These are phyloP conservation scores for Rostrhamus sociabilis DNA, from an alignment of 2,797 vertebrate species.

Conservation along the genomic window DNA sequence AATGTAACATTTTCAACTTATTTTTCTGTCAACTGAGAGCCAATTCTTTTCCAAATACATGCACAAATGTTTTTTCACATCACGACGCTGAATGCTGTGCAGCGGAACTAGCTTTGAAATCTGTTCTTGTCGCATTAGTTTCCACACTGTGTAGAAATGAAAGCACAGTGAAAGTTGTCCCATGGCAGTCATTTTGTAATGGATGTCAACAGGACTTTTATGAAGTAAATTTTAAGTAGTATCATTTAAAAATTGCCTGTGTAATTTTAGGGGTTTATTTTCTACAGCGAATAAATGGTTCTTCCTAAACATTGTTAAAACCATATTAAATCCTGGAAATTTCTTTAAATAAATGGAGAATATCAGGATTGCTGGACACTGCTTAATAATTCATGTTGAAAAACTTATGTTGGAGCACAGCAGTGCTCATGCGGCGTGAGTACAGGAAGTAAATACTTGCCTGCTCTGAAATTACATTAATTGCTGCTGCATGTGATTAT, in stretches of 20 bases:
- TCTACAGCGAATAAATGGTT: neutral
- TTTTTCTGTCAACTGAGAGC: neutral
- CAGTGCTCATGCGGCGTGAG: neutral
- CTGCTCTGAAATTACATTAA: neutral
- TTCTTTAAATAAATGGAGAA: neutral
- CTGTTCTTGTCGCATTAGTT: neutral
- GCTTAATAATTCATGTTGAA: neutral
- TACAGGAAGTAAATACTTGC: neutral
- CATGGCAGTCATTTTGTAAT: accelerated
- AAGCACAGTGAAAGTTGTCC: neutral
- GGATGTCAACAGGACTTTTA: neutral
- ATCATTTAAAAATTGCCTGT: neutral
- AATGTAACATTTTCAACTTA: neutral
- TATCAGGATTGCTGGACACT: neutral
- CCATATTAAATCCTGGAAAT: neutral
- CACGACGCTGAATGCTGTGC: neutral
- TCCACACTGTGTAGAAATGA: neutral
- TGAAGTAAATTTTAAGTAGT: neutral
- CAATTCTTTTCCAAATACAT: accelerated
- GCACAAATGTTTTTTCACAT: neutral
- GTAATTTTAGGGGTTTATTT: neutral
- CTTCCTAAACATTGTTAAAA: neutral
- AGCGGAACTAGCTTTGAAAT: neutral
- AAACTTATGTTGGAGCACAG: neutral
- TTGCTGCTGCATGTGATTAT: neutral